Conservation (phyloP, 2,113 vertebrate genomes). For the Periophthalmodon schlosseri region DNA sequence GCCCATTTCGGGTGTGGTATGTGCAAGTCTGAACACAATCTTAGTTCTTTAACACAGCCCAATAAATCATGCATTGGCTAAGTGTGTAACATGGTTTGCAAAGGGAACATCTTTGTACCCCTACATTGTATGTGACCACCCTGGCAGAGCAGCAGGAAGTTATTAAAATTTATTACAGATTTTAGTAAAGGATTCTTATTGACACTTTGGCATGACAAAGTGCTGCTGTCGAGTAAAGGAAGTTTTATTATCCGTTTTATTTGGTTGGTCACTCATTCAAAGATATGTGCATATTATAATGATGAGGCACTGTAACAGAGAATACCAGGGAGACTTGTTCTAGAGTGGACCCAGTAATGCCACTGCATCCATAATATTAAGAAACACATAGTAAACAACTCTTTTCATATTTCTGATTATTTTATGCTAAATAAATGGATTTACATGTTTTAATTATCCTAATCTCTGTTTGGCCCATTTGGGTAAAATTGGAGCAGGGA, state of each 20-base stretch:
- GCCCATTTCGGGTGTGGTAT: too few relatives aligned
- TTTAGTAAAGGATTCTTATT: constrained; percentile 27
- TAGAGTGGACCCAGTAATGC: too few relatives aligned
- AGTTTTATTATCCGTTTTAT: constrained; percentile 29
- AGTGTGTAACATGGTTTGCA: neutral
- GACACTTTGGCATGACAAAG: constrained; percentile 35
- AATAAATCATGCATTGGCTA: too few relatives aligned
- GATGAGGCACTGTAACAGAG: constrained; percentile 4
- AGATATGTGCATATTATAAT: constrained; percentile 27
- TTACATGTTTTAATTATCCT: too few relatives aligned
- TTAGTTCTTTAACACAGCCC: too few relatives aligned
- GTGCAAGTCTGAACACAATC: too few relatives aligned
- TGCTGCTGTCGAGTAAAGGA: constrained; percentile 33
- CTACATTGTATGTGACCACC: constrained; percentile 26
- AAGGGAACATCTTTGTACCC: neutral
- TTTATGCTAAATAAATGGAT: neutral
- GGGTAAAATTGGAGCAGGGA: too few relatives aligned
- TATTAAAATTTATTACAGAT: constrained; percentile 9
- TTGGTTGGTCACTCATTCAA: constrained; percentile 18
- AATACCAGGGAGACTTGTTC: neutral
- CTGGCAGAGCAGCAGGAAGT: constrained; percentile 43
- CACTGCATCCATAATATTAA: neutral
- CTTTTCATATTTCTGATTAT: too few relatives aligned
- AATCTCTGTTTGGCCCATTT: too few relatives aligned
- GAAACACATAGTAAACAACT: too few relatives aligned